phyloP scores from a whole-genome alignment of 2,797 vertebrate species.

The Semaprochilodus insignis region DNA sequence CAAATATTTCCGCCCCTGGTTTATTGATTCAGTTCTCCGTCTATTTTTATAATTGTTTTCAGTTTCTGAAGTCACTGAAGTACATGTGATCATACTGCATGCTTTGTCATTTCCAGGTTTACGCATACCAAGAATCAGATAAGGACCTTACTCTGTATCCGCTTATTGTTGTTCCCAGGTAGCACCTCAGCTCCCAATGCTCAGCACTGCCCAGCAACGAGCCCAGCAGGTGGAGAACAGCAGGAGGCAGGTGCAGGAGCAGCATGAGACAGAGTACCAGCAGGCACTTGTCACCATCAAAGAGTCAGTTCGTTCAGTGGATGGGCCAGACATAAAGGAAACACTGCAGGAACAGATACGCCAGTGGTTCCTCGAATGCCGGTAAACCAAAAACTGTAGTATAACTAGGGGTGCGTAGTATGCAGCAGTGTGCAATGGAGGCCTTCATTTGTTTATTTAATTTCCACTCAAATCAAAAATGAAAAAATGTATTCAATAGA shows the following conservation, averaged over 20 bases:
- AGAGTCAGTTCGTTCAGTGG: constrained; percentile 69
- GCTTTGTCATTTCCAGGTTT: not conserved
- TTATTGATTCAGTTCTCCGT: not conserved
- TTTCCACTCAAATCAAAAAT: too few relatives aligned
- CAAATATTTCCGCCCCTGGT: constrained; percentile 19
- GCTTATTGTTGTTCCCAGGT: constrained; percentile 65
- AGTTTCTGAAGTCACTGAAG: not conserved
- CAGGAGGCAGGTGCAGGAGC: constrained; percentile 67
- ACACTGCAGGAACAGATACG: constrained; percentile 82
- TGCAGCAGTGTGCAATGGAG: too few relatives aligned
- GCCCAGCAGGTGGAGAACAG: constrained; percentile 58
- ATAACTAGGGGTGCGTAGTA: not conserved
- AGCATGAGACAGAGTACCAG: constrained; percentile 71
- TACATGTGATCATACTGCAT: too few relatives aligned
- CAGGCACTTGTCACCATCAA: constrained; percentile 73
- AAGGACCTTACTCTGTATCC: not conserved
- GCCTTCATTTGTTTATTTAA: too few relatives aligned
- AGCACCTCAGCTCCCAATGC: constrained; percentile 65
- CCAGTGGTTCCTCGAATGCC: constrained; percentile 86
- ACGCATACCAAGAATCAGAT: not conserved
- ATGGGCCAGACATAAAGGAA: constrained; percentile 78
- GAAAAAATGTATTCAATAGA: too few relatives aligned
- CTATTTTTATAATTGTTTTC: constrained; percentile 6
- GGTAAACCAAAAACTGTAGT: constrained; percentile 67
- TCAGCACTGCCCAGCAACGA: constrained; percentile 44